A percentile compares a stretch with the other conserved stretches of the same genome.
phyloP scores from a whole-genome alignment of 2,113 vertebrate species.

The Austrofundulus limnaeus region DNA sequence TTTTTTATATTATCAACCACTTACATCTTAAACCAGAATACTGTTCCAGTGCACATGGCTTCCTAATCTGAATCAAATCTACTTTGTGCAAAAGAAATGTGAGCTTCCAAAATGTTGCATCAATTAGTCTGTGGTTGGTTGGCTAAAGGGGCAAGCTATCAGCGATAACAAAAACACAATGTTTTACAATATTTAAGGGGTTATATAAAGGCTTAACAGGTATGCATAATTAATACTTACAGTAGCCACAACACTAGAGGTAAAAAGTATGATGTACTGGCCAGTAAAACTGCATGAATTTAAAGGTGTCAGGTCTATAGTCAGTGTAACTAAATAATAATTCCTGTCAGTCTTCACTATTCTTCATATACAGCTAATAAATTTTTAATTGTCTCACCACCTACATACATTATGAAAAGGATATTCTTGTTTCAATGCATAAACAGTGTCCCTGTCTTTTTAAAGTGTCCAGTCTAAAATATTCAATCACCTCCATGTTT shows the following conservation, averaged over 20 bases:
- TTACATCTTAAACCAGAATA: constrained; percentile 59
- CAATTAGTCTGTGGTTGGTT: constrained; percentile 11
- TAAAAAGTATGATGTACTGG: constrained; percentile 70
- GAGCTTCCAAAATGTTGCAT: constrained; percentile 31
- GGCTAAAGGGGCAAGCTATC: constrained; percentile 21
- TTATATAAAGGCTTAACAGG: constrained; percentile 25
- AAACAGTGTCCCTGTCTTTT: constrained; percentile 24
- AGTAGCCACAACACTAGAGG: constrained; percentile 64
- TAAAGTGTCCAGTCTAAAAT: constrained; percentile 15
- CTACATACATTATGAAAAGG: constrained; percentile 63
- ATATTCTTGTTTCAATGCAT: constrained; percentile 38
- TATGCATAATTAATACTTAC: constrained; percentile 64
- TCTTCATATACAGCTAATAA: constrained; percentile 22
- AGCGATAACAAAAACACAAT: constrained; percentile 21
- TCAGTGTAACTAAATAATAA: constrained; percentile 42
- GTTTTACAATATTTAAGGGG: constrained; percentile 22
- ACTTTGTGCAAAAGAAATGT: constrained; percentile 7
- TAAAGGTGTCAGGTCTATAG: constrained; percentile 53
- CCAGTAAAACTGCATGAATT: constrained; percentile 54
- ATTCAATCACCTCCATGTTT: not conserved
- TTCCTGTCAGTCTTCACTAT: constrained; percentile 36
- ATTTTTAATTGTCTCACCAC: constrained; percentile 55
- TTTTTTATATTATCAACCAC: constrained; percentile 41
- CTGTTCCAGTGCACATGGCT: constrained; percentile 21
- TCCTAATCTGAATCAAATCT: constrained; percentile 36